phyloP scores from a whole-genome alignment of 2,113 vertebrate species.

The Stercorarius parasiticus region DNA sequence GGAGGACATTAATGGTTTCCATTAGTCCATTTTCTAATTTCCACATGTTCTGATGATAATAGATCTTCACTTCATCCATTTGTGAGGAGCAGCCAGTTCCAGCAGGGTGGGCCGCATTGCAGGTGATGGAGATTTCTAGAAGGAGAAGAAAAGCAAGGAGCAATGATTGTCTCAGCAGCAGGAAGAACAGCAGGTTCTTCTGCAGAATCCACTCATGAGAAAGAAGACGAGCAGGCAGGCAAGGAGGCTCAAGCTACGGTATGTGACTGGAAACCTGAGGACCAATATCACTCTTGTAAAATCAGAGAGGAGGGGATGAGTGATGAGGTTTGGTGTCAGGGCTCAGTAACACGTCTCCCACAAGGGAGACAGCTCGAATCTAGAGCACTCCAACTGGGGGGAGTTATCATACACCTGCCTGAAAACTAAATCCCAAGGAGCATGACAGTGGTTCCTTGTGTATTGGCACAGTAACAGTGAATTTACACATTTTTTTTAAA shows the following conservation, averaged over 20 bases:
- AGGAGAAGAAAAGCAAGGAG: neutral
- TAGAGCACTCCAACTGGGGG: neutral
- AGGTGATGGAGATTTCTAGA: slow-evolving; percentile 19
- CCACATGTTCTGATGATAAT: slow-evolving; percentile 48
- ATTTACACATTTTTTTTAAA: neutral
- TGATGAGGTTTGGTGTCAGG: neutral
- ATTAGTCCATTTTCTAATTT: slow-evolving; percentile 78
- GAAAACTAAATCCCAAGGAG: neutral
- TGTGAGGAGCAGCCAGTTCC: neutral
- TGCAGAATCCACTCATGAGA: neutral
- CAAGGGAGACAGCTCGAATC: neutral
- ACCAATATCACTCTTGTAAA: neutral
- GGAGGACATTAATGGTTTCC: slow-evolving; percentile 72
- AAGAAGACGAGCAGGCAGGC: neutral
- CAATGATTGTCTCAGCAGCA: neutral
- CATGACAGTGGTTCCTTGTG: neutral
- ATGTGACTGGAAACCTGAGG: neutral
- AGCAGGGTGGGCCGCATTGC: slow-evolving; percentile 18
- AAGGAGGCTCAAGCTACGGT: neutral
- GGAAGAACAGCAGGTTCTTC: neutral
- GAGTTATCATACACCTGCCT: neutral
- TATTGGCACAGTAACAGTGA: neutral
- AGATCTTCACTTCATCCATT: slow-evolving; percentile 68
- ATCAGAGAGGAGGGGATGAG: neutral
- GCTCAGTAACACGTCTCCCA: neutral